Evolutionary conservation across 1,140 invertebrate species (phyloP), one percentile per base, ranked within the genome.

Genomic region (Mamestra configurata): DNA sequence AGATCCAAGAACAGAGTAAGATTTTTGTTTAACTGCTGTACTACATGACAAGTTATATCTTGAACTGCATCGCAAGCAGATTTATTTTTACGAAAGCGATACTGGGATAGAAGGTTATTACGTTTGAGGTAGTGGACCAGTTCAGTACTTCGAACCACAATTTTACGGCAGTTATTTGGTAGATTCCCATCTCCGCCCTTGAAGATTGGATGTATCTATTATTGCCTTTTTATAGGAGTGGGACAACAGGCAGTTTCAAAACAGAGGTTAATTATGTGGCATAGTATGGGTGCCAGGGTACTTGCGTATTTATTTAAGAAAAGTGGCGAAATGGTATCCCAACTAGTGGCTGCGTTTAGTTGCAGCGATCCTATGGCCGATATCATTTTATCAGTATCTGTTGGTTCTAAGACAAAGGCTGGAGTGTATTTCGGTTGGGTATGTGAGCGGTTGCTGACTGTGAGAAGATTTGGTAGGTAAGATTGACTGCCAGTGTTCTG

Each of bases 201-300:
- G 51, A 22, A 55, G 7, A 88, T 81, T 5, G 57, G 57, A 7
- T 59, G 20, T n/a, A n/a, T n/a, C n/a, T 6, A 59, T n/a, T 1
- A 59, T 59, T 13, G 57, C 57, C 27, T 59, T 59, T 59, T 59
- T 59, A 59, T n/a, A 31, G 57, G 2, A 59, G 24, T 31, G 2
- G 57, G 57, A 59, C n/a, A 59, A 11, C 6, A n/a, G 1, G 24
- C 57, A 35, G 57, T 31, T 4, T 15, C 5, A 13, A 59, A 59
- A 15, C 57, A 59, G 24, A 59, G 24, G 24, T 59, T 59, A n/a
- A 59, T 35, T 15, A 59, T 31, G 27, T 59, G 15, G 57, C 57
- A 55, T 55, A 55, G 10, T 6, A 24, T 24, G 20, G 51, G 20
- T 24, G 51, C 7, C 51, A 55, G 51, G 5, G 51, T 22, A 11